phyloP scores from a whole-genome alignment of 2,113 vertebrate genomes.

The Mionectes macconnelli region DNA sequence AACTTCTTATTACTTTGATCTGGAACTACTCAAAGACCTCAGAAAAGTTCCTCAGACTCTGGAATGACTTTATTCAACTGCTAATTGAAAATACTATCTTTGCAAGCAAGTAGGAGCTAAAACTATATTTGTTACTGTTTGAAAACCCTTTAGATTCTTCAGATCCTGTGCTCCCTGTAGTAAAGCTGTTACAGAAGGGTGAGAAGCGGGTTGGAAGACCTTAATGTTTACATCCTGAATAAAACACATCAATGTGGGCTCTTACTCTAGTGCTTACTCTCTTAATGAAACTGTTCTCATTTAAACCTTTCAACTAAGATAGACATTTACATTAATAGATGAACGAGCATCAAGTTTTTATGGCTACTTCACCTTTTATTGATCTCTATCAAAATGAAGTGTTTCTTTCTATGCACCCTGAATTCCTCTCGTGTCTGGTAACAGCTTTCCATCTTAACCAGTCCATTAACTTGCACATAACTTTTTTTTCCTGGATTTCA shows the following conservation, averaged over 20 bases:
- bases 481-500: background rate
- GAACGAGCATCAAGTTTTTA: background rate
- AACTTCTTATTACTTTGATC: background rate
- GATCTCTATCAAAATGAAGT: background rate
- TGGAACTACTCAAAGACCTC: background rate
- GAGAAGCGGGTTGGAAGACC: background rate
- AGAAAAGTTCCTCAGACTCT: background rate
- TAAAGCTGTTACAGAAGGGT: background rate
- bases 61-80: background rate
- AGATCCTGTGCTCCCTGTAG: background rate
- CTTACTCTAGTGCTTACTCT: background rate
- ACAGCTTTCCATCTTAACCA: background rate
- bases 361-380: background rate
- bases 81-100: background rate
- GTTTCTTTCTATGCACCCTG: background rate
- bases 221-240: background rate
- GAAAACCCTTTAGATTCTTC: background rate
- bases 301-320: background rate
- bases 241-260: background rate
- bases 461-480: background rate
- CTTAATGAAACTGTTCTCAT: background rate
- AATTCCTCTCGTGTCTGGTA: background rate
- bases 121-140: background rate
- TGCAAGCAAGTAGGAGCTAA: background rate
- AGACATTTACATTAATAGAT: background rate